phyloP scores from a whole-genome alignment of 2,888 invertebrate species.

The Beris chalybata region DNA sequence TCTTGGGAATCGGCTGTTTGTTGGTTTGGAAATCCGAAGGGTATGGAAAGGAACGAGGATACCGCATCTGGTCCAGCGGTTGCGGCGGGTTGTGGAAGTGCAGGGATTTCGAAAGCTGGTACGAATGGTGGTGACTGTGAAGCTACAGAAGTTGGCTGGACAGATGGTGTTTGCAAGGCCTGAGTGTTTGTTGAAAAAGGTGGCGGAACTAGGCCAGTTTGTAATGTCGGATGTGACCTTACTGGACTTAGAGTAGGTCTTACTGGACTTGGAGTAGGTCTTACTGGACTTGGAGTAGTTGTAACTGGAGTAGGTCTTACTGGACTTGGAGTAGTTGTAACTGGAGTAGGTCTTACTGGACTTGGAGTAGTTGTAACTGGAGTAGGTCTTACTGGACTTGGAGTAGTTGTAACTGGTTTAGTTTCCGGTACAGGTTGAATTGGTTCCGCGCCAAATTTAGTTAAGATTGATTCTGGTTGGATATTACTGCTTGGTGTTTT shows the following conservation, averaged over 20 bases:
- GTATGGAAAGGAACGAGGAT: slow-evolving; percentile 15
- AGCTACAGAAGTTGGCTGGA: neutral
- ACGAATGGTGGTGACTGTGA: slow-evolving; percentile 1
- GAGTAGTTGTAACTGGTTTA: slow-evolving; percentile 18
- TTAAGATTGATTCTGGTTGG: slow-evolving; percentile 28
- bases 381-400: slow-evolving; percentile 29
- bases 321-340: slow-evolving; percentile 27
- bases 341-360: slow-evolving; percentile 20
- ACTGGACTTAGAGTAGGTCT: neutral
- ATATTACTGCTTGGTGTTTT: neutral
- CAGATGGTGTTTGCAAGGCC: slow-evolving; percentile 1
- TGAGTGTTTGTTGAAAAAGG: slow-evolving; percentile 7
- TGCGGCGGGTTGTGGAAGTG: slow-evolving; percentile 7
- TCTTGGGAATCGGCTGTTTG: slow-evolving; percentile 18
- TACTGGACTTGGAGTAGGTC: slow-evolving; percentile 12
- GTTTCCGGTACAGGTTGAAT: slow-evolving; percentile 28
- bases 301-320: slow-evolving; percentile 22
- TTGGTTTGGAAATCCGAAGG: slow-evolving; percentile 17
- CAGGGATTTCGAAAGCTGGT: neutral
- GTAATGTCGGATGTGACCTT: slow-evolving; percentile 7
- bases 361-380: slow-evolving; percentile 22
- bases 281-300: slow-evolving; percentile 27
- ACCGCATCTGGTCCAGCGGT: neutral
- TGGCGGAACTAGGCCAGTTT: slow-evolving; percentile 10
- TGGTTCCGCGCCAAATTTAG: slow-evolving; percentile 33